A percentile compares a stretch with the other conserved stretches of the same genome.
Evolutionary conservation across 2,113 vertebrate genomes (phyloP).

Genomic region (Menura novaehollandiae): DNA sequence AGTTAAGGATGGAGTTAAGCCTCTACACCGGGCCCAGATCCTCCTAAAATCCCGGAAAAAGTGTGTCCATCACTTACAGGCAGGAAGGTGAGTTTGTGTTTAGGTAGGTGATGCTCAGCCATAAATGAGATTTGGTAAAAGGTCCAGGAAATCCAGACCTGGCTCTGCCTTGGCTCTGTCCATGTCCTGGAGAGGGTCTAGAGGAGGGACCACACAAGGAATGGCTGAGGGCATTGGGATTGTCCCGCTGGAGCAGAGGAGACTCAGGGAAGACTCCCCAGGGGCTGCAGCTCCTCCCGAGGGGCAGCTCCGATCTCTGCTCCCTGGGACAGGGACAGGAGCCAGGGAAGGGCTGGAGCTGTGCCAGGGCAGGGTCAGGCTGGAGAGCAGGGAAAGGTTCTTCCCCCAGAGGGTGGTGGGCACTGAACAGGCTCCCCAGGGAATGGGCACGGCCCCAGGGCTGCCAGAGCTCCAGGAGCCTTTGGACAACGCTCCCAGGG

Average conservation of each 20-base stretch:
- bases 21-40: not conserved
- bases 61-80: not conserved
- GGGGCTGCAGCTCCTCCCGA: not conserved
- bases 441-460: not conserved
- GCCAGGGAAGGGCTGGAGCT: not conserved
- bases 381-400: not conserved
- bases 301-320: not conserved
- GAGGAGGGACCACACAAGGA: too few species aligned
- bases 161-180: not conserved
- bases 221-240: not conserved
- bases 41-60: not conserved
- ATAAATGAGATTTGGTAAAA: not conserved
- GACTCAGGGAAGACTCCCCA: not conserved
- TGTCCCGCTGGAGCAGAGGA: not conserved
- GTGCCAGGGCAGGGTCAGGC: not conserved
- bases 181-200: not conserved
- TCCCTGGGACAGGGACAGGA: not conserved
- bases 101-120: not conserved
- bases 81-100: not conserved
- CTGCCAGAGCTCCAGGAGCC: not conserved
- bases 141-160: fast-evolving
- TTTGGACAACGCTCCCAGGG: not conserved
- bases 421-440: not conserved
- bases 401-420: not conserved
- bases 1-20: not conserved